Evolutionary conservation across 2,797 vertebrate genomes (phyloP), one percentile per base, ranked within the genome.

Genomic region (Periparus ater): DNA sequence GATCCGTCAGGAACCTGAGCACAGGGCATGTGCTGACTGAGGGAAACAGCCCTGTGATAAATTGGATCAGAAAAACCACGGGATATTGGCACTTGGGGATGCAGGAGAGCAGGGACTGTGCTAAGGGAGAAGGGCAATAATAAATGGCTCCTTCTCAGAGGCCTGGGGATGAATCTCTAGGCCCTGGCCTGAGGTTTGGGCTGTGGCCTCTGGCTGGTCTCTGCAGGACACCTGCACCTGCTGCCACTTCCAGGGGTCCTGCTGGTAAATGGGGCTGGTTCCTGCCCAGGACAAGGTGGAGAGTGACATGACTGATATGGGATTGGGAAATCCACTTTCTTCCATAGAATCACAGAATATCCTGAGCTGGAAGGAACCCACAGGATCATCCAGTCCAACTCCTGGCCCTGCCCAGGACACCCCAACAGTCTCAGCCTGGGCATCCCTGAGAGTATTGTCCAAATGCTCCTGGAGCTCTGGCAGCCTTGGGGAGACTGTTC

Each of bases 11-110:
- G 82, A 95, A 67, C 89, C 25, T 6, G 92, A 96, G 93, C 81
- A 62, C 75, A 91, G 88, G 86, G 72, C 92, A 93, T 55, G 70
- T 96, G 95, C 96, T 96, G 92, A 91, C 92, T 50, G 42, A 70
- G 72, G n/a, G 62, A 89, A 96, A 93, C 57, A 74, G 44, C 82
- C 62, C 4, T 0, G 13, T 51, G 91, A 93, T 72, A 72, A 93
- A 97, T 88, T 93, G 92, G 71, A 91, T 96, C 82, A 72, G 92
- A 88, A 91, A 84, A 75, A 84, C 21, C 26, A 0, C 17, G 25
- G 75, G 91, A 51, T 87, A 62, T 63, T 19, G 50, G 86, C 11
- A 7, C 70, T 42, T 19, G 42, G 55, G 51, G 47, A 74, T 57
- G 60, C 75, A 58, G 89, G 85, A 57, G 30, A 63, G 71, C 19